These are phyloP conservation scores for Dolichopus griseipennis DNA, from an alignment of 2,888 invertebrate genomes.

Conservation along the genomic window DNA sequence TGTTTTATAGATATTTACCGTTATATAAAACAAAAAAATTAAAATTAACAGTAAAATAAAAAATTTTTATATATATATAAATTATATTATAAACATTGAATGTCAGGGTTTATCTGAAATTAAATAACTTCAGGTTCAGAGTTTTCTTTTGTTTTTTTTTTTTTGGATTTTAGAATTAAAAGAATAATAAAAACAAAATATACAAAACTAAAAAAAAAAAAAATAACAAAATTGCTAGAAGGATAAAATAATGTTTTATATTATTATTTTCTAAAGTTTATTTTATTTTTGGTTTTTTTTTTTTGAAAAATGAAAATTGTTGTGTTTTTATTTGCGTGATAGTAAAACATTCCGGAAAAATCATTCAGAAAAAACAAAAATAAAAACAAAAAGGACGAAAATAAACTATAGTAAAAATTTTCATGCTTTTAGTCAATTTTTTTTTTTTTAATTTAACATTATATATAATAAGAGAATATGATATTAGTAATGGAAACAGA, in stretches of 20 bases:
- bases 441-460: too few species aligned
- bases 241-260: too few species aligned
- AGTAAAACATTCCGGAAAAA: slow-evolving; percentile 2
- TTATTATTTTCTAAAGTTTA: too few species aligned
- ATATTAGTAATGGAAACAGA: too few species aligned
- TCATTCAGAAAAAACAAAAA: neutral
- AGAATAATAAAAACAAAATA: neutral
- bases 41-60: neutral
- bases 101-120: neutral
- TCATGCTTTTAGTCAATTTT: neutral
- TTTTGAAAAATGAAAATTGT: too few species aligned
- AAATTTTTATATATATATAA: too few species aligned
- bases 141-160: neutral
- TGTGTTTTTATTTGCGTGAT: neutral
- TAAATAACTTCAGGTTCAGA: neutral
- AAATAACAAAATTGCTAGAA: too few species aligned
- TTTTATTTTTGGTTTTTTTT: too few species aligned
- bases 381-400: too few species aligned
- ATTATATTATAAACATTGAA: slow-evolving; percentile 4
- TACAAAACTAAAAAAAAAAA: neutral
- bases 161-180: neutral
- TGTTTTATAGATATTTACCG: too few species aligned
- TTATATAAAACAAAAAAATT: neutral
- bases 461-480: too few species aligned
- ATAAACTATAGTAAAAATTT: neutral